Evolutionary conservation across 2,113 vertebrate species (phyloP).

Genomic region (Passer montanus): DNA sequence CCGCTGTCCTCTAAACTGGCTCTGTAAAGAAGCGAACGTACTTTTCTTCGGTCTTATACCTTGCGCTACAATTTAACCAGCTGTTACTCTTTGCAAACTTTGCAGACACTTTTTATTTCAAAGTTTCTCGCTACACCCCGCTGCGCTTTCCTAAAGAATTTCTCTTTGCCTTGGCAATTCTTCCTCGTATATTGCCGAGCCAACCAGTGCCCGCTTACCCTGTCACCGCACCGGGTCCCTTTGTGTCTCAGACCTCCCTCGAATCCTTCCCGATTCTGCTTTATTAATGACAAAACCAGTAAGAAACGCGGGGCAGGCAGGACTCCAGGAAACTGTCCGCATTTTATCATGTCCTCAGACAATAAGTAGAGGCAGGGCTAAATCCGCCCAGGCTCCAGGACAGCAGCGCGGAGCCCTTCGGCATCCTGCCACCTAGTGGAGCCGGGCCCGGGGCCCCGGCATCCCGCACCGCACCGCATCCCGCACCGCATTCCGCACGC

Average conservation of each 20-base stretch:
- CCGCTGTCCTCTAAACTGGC: not conserved
- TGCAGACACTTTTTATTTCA: not conserved
- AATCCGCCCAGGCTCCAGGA: not conserved
- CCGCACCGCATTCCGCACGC: not conserved
- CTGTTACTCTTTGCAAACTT: not conserved
- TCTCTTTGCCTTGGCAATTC: not conserved
- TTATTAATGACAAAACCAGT: slow-evolving; percentile 3
- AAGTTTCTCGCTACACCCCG: not conserved
- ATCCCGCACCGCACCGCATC: not conserved
- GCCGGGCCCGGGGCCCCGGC: not conserved
- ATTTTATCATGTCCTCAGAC: not conserved
- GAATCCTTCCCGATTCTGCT: not conserved
- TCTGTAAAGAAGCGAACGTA: not conserved
- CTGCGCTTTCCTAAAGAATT: not conserved
- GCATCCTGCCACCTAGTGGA: slow-evolving; percentile 50
- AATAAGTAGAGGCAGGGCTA: not conserved
- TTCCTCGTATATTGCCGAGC: not conserved
- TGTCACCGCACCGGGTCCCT: not conserved
- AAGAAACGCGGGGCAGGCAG: not conserved
- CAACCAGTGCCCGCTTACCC: not conserved
- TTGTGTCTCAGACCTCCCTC: slow-evolving; percentile 11
- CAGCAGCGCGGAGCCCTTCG: not conserved
- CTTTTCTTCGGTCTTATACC: not conserved
- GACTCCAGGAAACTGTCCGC: slow-evolving; percentile 15
- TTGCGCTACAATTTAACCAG: not conserved